These are phyloP conservation scores for Piscicola geometra DNA, from an alignment of 2,888 invertebrate species.

Conservation along the genomic window DNA sequence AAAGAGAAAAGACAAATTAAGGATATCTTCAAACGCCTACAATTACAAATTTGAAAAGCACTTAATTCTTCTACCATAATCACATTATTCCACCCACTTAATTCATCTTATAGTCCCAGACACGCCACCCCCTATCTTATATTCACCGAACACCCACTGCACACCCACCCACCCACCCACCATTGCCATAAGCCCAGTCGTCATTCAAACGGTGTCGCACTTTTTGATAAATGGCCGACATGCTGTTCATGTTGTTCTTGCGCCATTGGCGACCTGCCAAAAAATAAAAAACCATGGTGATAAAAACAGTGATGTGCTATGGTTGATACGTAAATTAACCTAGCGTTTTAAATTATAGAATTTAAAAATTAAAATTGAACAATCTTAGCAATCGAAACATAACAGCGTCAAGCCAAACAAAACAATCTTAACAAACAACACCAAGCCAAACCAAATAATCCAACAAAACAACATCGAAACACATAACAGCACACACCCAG, in stretches of 20 bases:
- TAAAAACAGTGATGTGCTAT: too few relatives aligned
- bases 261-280: constrained; percentile 98
- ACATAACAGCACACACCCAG: constrained; percentile 68
- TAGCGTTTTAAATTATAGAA: not conserved
- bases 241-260: constrained; percentile 98
- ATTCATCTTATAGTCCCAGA: too few relatives aligned
- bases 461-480: not conserved
- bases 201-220: constrained; percentile 87
- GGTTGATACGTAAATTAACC: not conserved
- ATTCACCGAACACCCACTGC: not conserved
- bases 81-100: too few relatives aligned
- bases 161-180: constrained; percentile 56
- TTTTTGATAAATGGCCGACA: constrained; percentile 97
- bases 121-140: not conserved
- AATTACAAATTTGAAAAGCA: too few relatives aligned
- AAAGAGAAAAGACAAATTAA: too few relatives aligned
- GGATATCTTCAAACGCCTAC: too few relatives aligned
- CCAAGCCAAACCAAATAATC: not conserved
- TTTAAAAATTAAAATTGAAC: not conserved
- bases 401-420: not conserved
- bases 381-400: not conserved
- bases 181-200: constrained; percentile 99
- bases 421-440: not conserved
- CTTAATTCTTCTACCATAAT: not conserved
- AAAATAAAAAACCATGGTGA: too few relatives aligned